These are phyloP conservation scores for Bombus waltoni DNA, from an alignment of 1,140 invertebrate genomes.

Conservation along the genomic window DNA sequence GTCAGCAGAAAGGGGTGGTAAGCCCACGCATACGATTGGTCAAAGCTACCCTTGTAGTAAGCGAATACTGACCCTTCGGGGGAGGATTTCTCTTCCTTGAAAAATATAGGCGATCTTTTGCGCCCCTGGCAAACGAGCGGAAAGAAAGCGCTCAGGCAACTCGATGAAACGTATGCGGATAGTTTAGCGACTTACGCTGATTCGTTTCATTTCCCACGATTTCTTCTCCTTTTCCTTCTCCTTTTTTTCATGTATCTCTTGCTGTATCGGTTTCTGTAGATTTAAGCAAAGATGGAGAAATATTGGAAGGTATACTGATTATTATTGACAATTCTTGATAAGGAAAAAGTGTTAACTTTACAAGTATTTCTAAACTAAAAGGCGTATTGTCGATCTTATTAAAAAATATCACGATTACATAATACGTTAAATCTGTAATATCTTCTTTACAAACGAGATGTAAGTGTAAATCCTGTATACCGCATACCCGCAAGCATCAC, in stretches of 20 bases:
- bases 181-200: constrained; percentile 15
- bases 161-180: constrained; percentile 22
- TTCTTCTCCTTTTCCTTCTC: background rate
- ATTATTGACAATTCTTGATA: too few relatives aligned
- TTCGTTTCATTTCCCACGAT: constrained; percentile 15
- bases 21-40: constrained; percentile 79
- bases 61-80: constrained; percentile 77
- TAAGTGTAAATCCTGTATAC: too few relatives aligned
- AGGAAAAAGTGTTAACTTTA: too few relatives aligned
- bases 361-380: too few relatives aligned
- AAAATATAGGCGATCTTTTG: constrained; percentile 60
- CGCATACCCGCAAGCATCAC: too few relatives aligned
- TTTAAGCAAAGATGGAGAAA: too few relatives aligned
- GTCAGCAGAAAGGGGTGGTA: constrained; percentile 77
- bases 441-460: too few relatives aligned
- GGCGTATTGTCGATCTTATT: too few relatives aligned
- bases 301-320: too few relatives aligned
- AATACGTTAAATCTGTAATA: too few relatives aligned
- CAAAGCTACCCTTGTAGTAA: constrained; percentile 73
- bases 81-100: constrained; percentile 67
- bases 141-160: background rate
- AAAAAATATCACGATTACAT: too few relatives aligned
- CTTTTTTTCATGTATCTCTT: background rate
- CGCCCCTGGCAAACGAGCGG: constrained; percentile 22
- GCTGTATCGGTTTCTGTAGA: too few relatives aligned